These are phyloP conservation scores for Drosophila subpulchrella DNA, from an alignment of 1,140 invertebrate species.

Conservation along the genomic window DNA sequence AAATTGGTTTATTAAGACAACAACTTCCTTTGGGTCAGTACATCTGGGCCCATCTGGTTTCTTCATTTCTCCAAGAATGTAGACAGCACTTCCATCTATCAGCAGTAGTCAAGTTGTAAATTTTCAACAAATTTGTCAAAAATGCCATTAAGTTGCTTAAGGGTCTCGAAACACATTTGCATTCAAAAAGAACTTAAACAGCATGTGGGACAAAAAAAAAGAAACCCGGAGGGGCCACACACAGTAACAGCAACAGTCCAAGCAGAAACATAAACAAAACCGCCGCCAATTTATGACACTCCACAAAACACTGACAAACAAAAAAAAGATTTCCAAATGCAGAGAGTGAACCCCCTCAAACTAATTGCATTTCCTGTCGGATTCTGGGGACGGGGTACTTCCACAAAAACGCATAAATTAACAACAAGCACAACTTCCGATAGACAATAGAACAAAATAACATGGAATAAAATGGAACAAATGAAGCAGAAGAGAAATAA, in stretches of 20 bases:
- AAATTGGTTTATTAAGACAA: slow-evolving; percentile 22
- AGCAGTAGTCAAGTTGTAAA: slow-evolving; percentile 40
- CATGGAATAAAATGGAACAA: slow-evolving; percentile 54
- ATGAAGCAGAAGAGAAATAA: slow-evolving; percentile 50
- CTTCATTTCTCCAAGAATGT: slow-evolving; percentile 12
- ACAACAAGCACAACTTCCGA: slow-evolving; percentile 53
- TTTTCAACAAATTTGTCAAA: slow-evolving; percentile 60
- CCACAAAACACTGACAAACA: slow-evolving; percentile 31
- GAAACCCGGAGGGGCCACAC: slow-evolving; percentile 35
- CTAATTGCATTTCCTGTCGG: slow-evolving; percentile 60
- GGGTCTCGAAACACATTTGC: slow-evolving; percentile 25
- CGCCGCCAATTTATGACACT: slow-evolving; percentile 50
- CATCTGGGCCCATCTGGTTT: slow-evolving; percentile 19
- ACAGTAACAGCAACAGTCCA: slow-evolving; percentile 26
- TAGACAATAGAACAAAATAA: slow-evolving; percentile 47
- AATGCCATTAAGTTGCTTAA: slow-evolving; percentile 44
- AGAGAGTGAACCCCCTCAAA: slow-evolving; percentile 35
- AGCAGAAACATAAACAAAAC: slow-evolving; percentile 51
- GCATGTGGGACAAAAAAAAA: slow-evolving; percentile 45
- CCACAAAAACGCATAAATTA: slow-evolving; percentile 57
- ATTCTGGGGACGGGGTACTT: slow-evolving; percentile 16
- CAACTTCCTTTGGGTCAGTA: neutral
- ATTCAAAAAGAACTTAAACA: slow-evolving; percentile 37
- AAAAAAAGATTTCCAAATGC: slow-evolving; percentile 29
- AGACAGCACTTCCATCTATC: slow-evolving; percentile 41